Conservation (phyloP, 2,797 vertebrate genomes). For the Hybognathus amarus region DNA sequence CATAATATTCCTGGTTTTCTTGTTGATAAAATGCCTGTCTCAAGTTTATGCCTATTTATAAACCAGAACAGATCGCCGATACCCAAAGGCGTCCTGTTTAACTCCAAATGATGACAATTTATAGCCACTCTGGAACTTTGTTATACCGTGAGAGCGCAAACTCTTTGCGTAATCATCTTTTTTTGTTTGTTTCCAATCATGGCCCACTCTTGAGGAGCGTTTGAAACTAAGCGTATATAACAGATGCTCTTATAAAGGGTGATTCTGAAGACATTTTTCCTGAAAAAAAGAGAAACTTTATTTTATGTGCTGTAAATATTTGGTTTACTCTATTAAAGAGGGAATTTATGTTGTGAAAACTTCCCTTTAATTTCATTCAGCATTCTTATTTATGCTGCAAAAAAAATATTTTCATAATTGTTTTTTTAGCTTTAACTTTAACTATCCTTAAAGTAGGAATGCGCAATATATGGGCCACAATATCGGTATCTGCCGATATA, state of each 20-base stretch:
- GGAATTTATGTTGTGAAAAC: not conserved
- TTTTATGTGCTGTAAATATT: not conserved
- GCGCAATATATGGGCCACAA: too few species aligned
- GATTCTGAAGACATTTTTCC: too few species aligned
- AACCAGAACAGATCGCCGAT: not conserved
- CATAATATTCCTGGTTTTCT: not conserved
- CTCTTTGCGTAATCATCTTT: conserved; percentile 51
- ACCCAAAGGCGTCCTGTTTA: conserved; percentile 1
- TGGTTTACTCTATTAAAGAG: not conserved
- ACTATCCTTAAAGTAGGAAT: not conserved
- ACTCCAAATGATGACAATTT: not conserved
- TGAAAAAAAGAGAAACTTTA: not conserved
- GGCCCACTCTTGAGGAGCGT: not conserved
- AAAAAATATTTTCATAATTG: not conserved
- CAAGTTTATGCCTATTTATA: conserved; percentile 14
- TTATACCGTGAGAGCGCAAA: conserved; percentile 9
- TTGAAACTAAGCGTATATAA: not conserved
- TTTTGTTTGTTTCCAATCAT: not conserved
- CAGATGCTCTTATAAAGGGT: too few species aligned
- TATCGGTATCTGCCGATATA: too few species aligned
- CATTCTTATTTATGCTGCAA: not conserved
- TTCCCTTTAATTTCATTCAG: not conserved
- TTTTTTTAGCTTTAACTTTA: not conserved
- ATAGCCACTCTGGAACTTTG: not conserved
- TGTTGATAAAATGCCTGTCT: not conserved